Evolutionary conservation across 2,888 invertebrate species (phyloP).

Genomic region (Perithous albicinctus): DNA sequence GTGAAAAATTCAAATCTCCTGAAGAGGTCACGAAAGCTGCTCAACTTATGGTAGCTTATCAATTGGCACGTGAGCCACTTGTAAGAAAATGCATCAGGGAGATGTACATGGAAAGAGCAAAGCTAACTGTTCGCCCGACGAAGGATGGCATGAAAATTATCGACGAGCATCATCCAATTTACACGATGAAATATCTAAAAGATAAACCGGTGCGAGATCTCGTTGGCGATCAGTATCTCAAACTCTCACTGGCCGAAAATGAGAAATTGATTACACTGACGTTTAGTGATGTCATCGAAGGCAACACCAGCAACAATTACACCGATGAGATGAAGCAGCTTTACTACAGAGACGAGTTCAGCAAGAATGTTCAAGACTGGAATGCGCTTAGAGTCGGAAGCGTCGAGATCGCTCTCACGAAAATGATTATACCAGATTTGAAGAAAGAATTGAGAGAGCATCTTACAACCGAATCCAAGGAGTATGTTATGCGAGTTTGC

Average conservation of each 20-base stretch:
- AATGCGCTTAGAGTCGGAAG: conserved; percentile 94
- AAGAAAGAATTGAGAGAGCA: conserved; percentile 92
- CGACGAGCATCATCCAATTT: conserved; percentile 95
- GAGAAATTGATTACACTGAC: conserved; percentile 90
- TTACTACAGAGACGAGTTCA: conserved; percentile 95
- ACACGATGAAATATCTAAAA: conserved; percentile 93
- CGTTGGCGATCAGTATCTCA: conserved; percentile 94
- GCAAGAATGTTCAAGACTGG: conserved; percentile 96
- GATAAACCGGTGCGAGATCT: conserved; percentile 96
- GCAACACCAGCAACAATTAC: conserved; percentile 84
- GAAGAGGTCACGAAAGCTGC: conserved; percentile 95
- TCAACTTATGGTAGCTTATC: conserved; percentile 96
- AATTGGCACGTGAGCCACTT: conserved; percentile 94
- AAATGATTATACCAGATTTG: conserved; percentile 92
- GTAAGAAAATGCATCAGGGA: conserved; percentile 93
- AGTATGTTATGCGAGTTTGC: conserved; percentile 92
- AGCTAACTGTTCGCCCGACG: conserved; percentile 92
- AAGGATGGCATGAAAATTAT: conserved; percentile 96
- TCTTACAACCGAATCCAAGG: conserved; percentile 93
- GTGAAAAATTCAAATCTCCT: conserved; percentile 83
- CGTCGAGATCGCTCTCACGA: conserved; percentile 91
- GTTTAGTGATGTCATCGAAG: conserved; percentile 91
- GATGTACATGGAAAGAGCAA: conserved; percentile 93
- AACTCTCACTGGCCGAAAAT: conserved; percentile 91
- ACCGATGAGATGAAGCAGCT: conserved; percentile 94